Base-by-base conservation (phyloP, 2,888 invertebrate species). In the Drosophila emarginata region DNA sequence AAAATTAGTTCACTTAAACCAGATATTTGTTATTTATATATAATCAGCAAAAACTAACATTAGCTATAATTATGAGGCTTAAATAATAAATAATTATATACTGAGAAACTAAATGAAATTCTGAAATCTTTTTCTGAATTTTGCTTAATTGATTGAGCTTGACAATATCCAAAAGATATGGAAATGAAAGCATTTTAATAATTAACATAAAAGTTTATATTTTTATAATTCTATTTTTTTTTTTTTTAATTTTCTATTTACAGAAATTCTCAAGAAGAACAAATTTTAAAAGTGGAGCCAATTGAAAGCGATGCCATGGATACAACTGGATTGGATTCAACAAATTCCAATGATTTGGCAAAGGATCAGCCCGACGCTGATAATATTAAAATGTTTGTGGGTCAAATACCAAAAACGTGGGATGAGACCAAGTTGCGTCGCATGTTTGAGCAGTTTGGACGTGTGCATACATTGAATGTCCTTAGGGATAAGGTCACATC, bases 341-440 rank as follows among this genome's bases (percentile, higher is more conserved):
- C 15, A 28, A 36, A 54, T 54, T 15, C 32, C 26, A 73, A 76
- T 7, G 72, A 91, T 57, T 70, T 82, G 53, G 64, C 76, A 69
- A 91, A 91, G 76, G 96, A 96, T 89, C 95, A 97, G 93, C 99
- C 99, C 7, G 99, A 99, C 93, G 95, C 97, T 28, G 99, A 99
- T 93, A 97, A 97, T 90, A 99, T 99, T 91, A 99, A 94, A 93
- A 99, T 99, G 99, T 99, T 99, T 93, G 99, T 99, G 68, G 97
- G 97, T 28, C 97, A 98, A 93, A 97, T 99, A 87, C 99, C 99
- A 52, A 95, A 98, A 72, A 96, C 96, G 81, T 98, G 99, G 98
- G 97, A 97, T 93, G 99, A 99, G 93, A 95, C 95, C 89, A 98
- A 99, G 91, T 94, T 99, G 64, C 95, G 96, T 87, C 94, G 95